Evolutionary conservation across 2,797 vertebrate genomes (phyloP), one percentile per base, ranked within the genome.

Genomic region (Centroberyx gerrardi): DNA sequence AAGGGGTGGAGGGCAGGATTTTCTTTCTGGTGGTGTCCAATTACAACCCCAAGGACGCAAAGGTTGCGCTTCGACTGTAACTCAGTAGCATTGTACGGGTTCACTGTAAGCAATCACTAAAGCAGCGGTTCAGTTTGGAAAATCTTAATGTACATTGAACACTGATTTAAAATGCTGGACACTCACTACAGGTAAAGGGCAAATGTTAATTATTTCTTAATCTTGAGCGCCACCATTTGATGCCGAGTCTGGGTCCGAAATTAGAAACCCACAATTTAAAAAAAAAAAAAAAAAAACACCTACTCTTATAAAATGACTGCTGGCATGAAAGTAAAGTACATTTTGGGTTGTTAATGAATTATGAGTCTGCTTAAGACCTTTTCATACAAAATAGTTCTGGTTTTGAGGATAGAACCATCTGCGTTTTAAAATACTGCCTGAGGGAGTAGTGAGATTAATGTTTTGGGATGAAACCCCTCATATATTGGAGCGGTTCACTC

Each of bases 341-440:
- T 64, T 66, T 62, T 53, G 46, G 52, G 42, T 40, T 3, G 22
- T 61, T 70, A 60, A 81, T 70, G 58, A 79, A 70, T 69, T 63
- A 55, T 72, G 58, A 31, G 54, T 68, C 33, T 74, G 40, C 52
- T 53, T 48, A 42, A 63, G 64, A 76, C 61, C 61, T 69, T 70
- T 72, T 36, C 27, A 71, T 1, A 18, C 22, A 71, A 54, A 9
- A 29, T 62, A 13, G 3, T 40, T 69, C 42, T 22, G 10, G 74
- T 64, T 82, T 63, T 51, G 27, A 74, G 48, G 6, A 70, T 31
- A 42, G 22, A 72, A 67, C 42, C 78, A 81, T 86, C 76, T 81
- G 80, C 74, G 63, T 67, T 38, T 84, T 84, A 1, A 72, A 84
- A 82, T 85, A 83, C 83, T 84, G 74, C 83, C 68, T 60, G 5